Evolutionary conservation across 92 coral and sea anemone species (phyloP).

Genomic region (Actinernus sp.): DNA sequence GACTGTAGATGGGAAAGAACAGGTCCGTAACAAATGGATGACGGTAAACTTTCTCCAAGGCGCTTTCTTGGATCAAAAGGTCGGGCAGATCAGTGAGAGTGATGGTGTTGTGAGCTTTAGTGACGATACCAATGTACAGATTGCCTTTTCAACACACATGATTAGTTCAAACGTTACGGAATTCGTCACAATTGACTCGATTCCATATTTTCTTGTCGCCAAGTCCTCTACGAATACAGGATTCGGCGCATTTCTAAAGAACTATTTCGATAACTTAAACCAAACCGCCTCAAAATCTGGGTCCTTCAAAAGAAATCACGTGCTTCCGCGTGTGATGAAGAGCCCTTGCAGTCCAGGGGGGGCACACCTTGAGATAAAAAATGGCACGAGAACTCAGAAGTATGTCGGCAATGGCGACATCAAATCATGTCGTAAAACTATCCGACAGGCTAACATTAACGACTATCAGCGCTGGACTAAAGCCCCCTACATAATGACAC

Average conservation of each 20-base stretch:
- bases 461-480: slow-evolving; percentile 1
- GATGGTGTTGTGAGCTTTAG: neutral
- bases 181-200: neutral
- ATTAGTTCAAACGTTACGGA: neutral
- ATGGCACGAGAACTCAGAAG: slow-evolving; percentile 1
- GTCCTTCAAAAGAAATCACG: neutral
- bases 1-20: neutral
- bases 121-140: neutral
- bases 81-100: neutral
- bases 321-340: neutral
- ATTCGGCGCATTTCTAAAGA: neutral
- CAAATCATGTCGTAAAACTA: slow-evolving; percentile 6
- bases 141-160: neutral
- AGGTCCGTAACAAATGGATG: neutral
- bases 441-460: slow-evolving; percentile 1
- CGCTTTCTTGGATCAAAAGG: neutral
- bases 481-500: neutral
- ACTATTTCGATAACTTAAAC: neutral
- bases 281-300: neutral
- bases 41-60: neutral
- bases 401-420: slow-evolving; percentile 25
- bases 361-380: neutral
- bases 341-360: slow-evolving; percentile 40
- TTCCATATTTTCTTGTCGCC: neutral
- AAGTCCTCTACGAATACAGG: neutral